Evolutionary conservation across 2,113 vertebrate genomes (phyloP).

Genomic region (Oreochromis niloticus): DNA sequence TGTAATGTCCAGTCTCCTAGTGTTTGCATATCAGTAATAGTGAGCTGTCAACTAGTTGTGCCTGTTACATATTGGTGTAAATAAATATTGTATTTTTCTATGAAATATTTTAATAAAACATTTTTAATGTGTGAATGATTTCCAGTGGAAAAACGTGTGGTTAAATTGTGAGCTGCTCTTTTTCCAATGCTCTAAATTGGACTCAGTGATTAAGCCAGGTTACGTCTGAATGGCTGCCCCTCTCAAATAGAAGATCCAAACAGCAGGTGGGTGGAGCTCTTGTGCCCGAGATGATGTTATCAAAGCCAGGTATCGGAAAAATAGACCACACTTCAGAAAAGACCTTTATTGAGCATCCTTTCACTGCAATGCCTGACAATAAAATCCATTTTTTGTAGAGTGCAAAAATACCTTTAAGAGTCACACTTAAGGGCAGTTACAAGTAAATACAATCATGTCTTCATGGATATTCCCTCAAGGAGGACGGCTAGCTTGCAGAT

Average conservation of each 20-base stretch:
- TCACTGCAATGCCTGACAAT: conserved; percentile 32
- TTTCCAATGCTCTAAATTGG: not conserved
- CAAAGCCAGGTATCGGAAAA: not conserved
- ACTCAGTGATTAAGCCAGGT: not conserved
- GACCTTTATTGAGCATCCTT: conserved; percentile 69
- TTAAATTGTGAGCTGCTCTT: not conserved
- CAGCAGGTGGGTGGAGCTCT: not conserved
- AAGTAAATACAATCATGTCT: conserved; percentile 65
- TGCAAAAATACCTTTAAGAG: conserved; percentile 46
- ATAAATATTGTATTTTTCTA: conserved; percentile 48
- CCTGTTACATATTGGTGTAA: not conserved
- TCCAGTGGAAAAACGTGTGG: not conserved
- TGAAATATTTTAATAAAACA: conserved; percentile 35
- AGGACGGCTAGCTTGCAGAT: conserved; percentile 8
- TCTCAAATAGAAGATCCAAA: not conserved
- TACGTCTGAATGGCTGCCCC: not conserved
- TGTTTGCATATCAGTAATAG: not conserved
- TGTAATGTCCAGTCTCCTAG: not conserved
- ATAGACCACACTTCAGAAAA: conserved; percentile 26
- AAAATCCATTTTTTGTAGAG: conserved; percentile 42
- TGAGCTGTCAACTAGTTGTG: not conserved
- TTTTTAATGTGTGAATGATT: not conserved
- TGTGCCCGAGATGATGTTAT: not conserved
- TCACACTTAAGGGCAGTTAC: conserved; percentile 29
- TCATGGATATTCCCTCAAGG: conserved; percentile 20